Evolutionary conservation across 2,888 invertebrate species (phyloP).

Genomic region (Anthrax anthrax): DNA sequence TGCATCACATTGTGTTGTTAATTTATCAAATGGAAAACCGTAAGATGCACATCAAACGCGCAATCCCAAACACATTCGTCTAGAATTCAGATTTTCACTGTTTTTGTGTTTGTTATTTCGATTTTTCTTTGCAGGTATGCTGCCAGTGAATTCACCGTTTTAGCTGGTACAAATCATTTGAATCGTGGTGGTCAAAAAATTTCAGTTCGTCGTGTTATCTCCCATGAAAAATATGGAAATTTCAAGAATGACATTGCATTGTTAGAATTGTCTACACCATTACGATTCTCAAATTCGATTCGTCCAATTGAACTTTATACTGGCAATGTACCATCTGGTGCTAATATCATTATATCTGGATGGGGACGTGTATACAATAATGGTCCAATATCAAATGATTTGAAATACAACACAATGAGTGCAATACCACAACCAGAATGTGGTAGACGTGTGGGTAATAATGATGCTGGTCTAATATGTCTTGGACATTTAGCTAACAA

Average conservation of each 20-base stretch:
- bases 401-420: not conserved
- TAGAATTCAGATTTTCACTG: not conserved
- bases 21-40: no score
- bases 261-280: not conserved
- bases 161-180: no score
- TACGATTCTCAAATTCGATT: not conserved
- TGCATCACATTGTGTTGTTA: not conserved
- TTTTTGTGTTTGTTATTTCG: not conserved
- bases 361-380: not conserved
- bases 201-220: slow-evolving; percentile 11
- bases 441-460: not conserved
- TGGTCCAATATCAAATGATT: not conserved
- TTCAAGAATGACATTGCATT: slow-evolving; percentile 9
- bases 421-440: not conserved
- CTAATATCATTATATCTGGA: not conserved
- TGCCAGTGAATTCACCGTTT: slow-evolving; percentile 2
- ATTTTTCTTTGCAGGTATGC: slow-evolving; percentile 10
- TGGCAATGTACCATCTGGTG: not conserved
- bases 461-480: not conserved
- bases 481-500: not conserved
- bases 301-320: not conserved
- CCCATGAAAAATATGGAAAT: not conserved
- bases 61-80: no score
- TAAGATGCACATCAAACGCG: slow-evolving; percentile 14
- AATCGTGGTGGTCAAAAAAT: not conserved